Evolutionary conservation across 2,888 invertebrate genomes (phyloP), one percentile per base, ranked within the genome.

Genomic region (Patella ulyssiponensis): DNA sequence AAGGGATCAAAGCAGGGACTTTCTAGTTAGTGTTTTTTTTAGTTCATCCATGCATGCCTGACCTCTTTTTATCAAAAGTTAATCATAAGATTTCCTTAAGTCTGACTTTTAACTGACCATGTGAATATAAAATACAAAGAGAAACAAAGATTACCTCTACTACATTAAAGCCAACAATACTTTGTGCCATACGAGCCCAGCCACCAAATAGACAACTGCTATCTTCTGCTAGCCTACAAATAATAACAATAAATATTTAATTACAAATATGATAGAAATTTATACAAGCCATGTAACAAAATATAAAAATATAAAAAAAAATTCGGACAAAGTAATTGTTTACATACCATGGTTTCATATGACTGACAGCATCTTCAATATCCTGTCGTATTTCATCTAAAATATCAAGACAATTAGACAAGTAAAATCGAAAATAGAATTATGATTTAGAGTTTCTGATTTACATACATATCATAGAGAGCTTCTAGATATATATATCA

Each of bases 171-270:
- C 95, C 95, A 12, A 95, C 94, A 77, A 99, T 95, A 0, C 98
- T 97, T 86, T 98, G 95, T 0, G 99, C 99, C 99, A 99, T 99
- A 81, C 99, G 94, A 0, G 99, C 98, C 99, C 99, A 99, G 2
- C 99, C 99, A 17, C 98, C 98, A 92, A 98, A 99, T 87, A 96
- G 84, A 81, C 87, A 88, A 54, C 86, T 87, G 0, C 90, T 90
- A 90, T 97, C 97, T 93, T 98, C 98, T 0, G 97, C 93, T 91
- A 94, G 94, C 96, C 96, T 96, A 88, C 7, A 88, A 84, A 75
- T 73, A 76, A 56, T 14, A 15, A 75, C 53, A 64, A n/a, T 14
- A 15, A 33, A 12, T 44, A 44, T 44, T 44, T 44, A 1, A 20
- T 64, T 12, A 64, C n/a, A 20, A 20, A n/a, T 11, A 12, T 20